Evolutionary conservation across 1,140 invertebrate species (phyloP).

Genomic region (Hyphantria cunea): DNA sequence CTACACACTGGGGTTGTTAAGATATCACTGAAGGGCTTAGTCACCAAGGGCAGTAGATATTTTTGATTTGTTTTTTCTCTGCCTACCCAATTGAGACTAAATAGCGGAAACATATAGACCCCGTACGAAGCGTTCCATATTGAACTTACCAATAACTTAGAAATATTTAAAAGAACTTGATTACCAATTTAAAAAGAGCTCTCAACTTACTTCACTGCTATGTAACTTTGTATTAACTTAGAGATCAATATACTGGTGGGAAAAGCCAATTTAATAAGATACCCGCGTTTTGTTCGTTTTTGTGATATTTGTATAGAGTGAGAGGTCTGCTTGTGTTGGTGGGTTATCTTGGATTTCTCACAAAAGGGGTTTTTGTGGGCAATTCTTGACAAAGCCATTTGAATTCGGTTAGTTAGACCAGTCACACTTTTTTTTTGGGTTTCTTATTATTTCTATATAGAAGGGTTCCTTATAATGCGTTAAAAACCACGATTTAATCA

Average conservation of each 20-base stretch:
- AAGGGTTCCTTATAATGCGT: neutral
- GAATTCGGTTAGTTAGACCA: constrained; percentile 25
- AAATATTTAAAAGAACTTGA: neutral
- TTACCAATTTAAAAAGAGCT: neutral
- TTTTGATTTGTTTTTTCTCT: too few species aligned
- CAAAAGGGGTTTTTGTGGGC: constrained; percentile 5
- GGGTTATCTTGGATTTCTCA: neutral
- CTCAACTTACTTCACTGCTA: neutral
- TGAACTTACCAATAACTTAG: neutral
- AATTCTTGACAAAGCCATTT: constrained; percentile 19
- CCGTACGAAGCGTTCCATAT: constrained; percentile 12
- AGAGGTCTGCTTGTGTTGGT: constrained; percentile 1
- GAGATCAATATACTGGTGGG: constrained; percentile 6
- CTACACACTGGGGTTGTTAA: too few species aligned
- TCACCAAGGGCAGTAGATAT: too few species aligned
- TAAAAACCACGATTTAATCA: too few species aligned
- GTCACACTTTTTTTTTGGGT: constrained; percentile 10
- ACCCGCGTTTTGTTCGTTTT: neutral
- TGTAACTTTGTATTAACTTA: neutral
- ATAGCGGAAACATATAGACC: constrained; percentile 19
- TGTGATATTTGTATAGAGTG: constrained; percentile 9
- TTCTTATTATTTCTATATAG: constrained; percentile 12
- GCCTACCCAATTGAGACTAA: constrained; percentile 11
- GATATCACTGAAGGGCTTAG: too few species aligned
- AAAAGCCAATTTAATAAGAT: neutral